Percentiles rank a stretch among this genome's conserved stretches.
phyloP scores from a whole-genome alignment of 2,888 invertebrate species.

The Acanthosepion pharaonis region DNA sequence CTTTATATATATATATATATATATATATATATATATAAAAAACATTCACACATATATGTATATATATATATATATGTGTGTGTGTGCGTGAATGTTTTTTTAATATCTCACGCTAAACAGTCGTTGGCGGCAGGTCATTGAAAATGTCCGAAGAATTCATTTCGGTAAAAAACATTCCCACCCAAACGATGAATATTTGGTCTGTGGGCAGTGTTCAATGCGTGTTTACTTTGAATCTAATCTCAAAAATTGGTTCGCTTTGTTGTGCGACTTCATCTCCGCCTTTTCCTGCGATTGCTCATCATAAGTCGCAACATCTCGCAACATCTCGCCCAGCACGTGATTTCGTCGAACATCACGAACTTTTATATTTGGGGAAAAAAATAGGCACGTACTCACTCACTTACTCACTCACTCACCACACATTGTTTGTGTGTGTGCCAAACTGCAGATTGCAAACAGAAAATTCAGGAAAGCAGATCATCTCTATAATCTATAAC shows the following conservation, averaged over 20 bases:
- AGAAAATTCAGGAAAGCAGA: no score
- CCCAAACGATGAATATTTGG: background rate
- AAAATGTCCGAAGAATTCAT: background rate
- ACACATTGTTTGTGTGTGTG: no score
- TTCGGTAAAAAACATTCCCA: background rate
- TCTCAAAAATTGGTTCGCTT: background rate
- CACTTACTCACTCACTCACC: no score
- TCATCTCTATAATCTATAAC: no score
- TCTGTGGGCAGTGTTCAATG: background rate
- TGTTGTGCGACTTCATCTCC: background rate
- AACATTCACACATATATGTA: no score
- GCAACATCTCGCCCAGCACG: background rate
- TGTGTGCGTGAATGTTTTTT: no score
- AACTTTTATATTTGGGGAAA: background rate
- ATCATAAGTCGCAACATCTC: no score
- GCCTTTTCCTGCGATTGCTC: background rate
- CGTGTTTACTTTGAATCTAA: background rate
- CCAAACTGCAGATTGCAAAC: no score
- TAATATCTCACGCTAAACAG: background rate
- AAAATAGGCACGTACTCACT: no score
- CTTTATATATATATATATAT: no score
- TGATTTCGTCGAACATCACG: background rate
- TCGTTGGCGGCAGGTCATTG: background rate
- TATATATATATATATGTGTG: no score
- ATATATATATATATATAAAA: no score